Base-by-base conservation (phyloP, 1,140 invertebrate genomes). In the Bombus turneri region DNA sequence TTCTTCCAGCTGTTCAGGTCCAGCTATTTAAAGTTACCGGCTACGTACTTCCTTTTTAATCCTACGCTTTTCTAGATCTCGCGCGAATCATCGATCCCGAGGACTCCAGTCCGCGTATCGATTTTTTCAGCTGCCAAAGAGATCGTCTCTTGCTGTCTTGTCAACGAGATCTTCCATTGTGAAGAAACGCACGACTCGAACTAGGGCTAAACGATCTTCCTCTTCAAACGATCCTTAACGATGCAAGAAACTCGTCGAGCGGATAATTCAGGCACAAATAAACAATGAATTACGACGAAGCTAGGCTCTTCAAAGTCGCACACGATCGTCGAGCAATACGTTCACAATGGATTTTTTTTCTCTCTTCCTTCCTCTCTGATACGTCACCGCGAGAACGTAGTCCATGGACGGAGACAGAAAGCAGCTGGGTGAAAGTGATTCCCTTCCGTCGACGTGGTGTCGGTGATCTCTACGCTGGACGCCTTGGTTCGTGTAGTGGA, bases 401-500 rank as follows among this genome's bases (percentile, higher is more conserved):
- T 66, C 78, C 78, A 81, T 85, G 85, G 85, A 83, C 85, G 81
- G 81, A 86, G 73, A 76, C 81, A 66, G 81, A 86, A 75, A 74
- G 71, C 69, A 72, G 68, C n/a, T 28, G 53, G 69, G 59, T 81
- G 84, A 85, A 72, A 72, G 78, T 47, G 71, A 47, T 80, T 37
- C 59, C 59, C 59, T 85, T 71, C 57, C 78, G 78, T 68, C 66
- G 77, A 73, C 68, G 41, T 22, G 47, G 53, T 81, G 37, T 25
- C 69, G 81, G 41, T 73, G 64, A 69, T 80, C 34, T 78, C 57
- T 39, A 73, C 53, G 80, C 22, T 74, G 59, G 71, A 80, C 76
- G 34, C 72, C 69, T 80, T 75, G 31, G 37, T 81, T 88, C 68
- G 68, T 59, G 76, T 83, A 53, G 68, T 81, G 57, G 64, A 78